Percentiles rank a stretch among this genome's conserved stretches.
These are phyloP conservation scores for Rutpela maculata DNA, from an alignment of 2,888 invertebrate genomes.

Conservation along the genomic window DNA sequence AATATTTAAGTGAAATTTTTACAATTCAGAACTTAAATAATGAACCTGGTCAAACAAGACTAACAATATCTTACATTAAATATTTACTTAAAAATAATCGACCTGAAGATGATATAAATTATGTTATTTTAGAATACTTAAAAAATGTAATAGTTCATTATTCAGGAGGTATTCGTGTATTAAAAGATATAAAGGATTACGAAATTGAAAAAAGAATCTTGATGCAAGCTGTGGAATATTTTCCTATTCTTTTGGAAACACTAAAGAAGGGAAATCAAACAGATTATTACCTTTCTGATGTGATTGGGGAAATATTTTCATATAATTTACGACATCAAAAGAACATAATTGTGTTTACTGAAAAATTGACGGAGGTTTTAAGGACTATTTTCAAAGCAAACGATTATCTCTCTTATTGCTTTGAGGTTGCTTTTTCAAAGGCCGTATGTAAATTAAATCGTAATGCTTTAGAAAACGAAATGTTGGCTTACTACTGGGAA, in stretches of 20 bases:
- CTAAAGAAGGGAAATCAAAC: not conserved
- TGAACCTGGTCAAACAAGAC: not conserved
- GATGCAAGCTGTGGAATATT: not conserved
- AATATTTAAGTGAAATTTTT: constrained; percentile 20
- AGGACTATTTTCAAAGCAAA: not conserved
- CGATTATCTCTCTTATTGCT: not conserved
- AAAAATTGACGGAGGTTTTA: not conserved
- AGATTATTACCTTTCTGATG: not conserved
- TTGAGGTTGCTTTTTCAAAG: not conserved
- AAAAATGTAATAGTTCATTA: not conserved
- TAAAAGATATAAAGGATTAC: not conserved
- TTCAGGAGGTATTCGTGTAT: not conserved
- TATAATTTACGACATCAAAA: constrained; percentile 1
- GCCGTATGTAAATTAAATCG: constrained; percentile 26
- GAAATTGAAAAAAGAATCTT: constrained; percentile 13
- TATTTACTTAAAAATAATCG: constrained; percentile 9
- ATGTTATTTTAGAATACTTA: constrained; percentile 15
- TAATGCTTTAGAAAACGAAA: constrained; percentile 12
- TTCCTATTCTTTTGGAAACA: not conserved
- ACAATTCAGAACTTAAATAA: constrained; percentile 11
- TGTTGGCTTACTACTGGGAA: not conserved
- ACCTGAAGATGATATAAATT: not conserved
- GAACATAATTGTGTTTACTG: not conserved
- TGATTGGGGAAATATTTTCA: not conserved
- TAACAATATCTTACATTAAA: constrained; percentile 6